These are phyloP conservation scores for Metopolophium dirhodum DNA, from an alignment of 1,140 invertebrate species.

Conservation along the genomic window DNA sequence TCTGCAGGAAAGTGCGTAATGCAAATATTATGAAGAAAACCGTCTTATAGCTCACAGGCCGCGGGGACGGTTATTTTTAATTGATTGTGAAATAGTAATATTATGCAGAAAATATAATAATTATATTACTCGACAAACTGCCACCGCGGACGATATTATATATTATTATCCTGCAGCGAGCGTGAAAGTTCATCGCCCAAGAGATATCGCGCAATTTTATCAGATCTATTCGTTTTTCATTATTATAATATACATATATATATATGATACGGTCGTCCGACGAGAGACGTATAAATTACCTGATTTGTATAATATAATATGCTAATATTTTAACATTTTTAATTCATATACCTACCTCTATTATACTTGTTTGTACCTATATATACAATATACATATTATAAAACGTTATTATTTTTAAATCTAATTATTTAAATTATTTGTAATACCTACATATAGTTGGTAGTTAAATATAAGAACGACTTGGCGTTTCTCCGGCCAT, in stretches of 20 bases:
- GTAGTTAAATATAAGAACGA: not conserved
- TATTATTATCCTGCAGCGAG: not conserved
- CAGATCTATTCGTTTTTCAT: not conserved
- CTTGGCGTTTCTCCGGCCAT: not conserved
- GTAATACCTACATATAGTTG: too few species aligned
- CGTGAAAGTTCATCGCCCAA: not conserved
- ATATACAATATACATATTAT: not conserved
- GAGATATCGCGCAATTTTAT: not conserved
- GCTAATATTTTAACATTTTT: slow-evolving; percentile 14
- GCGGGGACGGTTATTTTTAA: not conserved
- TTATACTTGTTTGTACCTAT: not conserved
- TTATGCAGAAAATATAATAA: not conserved
- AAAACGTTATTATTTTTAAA: not conserved
- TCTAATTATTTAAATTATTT: not conserved
- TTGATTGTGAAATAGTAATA: not conserved
- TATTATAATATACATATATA: not conserved
- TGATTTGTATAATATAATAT: not conserved
- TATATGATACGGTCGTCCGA: not conserved
- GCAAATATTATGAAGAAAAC: not conserved
- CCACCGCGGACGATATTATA: not conserved
- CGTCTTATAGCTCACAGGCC: not conserved
- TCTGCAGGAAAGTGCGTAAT: not conserved
- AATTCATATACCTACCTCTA: not conserved
- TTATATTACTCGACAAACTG: not conserved
- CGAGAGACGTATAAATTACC: not conserved